Percentiles rank a stretch among this genome's conserved stretches.
These are phyloP conservation scores for Bombus confusus DNA, from an alignment of 1,140 invertebrate genomes.

Conservation along the genomic window DNA sequence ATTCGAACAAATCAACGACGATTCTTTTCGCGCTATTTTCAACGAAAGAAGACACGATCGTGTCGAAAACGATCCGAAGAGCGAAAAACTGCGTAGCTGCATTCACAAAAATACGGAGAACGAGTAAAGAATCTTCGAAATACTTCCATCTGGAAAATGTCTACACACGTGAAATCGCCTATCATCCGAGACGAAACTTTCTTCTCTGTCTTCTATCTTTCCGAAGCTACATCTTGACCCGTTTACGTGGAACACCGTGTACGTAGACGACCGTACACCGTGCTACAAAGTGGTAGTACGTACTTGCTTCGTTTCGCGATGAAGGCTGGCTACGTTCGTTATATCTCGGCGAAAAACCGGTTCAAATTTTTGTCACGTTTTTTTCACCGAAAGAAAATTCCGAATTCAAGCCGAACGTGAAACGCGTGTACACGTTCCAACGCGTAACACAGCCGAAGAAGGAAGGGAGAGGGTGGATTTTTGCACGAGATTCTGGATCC, in stretches of 20 bases:
- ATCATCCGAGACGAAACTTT: no score
- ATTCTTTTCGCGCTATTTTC: no score
- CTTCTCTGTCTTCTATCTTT: no score
- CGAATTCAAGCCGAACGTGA: background rate
- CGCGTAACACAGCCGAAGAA: no score
- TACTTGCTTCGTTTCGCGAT: conserved; percentile 30
- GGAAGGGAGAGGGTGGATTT: background rate
- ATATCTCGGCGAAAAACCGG: conserved; percentile 37
- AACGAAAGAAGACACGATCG: no score
- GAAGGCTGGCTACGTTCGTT: conserved; percentile 25
- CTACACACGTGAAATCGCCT: rapidly evolving
- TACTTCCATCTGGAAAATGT: no score
- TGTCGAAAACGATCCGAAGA: no score
- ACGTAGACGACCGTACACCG: no score
- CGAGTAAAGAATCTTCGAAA: no score
- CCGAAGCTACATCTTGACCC: background rate
- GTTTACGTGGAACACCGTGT: background rate
- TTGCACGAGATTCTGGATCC: background rate
- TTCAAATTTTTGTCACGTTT: conserved; percentile 8
- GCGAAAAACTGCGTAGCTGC: no score
- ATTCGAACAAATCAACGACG: no score
- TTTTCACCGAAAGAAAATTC: conserved; percentile 17
- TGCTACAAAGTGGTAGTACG: background rate
- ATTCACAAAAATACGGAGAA: no score
- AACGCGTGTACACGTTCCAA: background rate